phyloP scores from a whole-genome alignment of 2,113 vertebrate genomes.

The Amblyopsis rosae region DNA sequence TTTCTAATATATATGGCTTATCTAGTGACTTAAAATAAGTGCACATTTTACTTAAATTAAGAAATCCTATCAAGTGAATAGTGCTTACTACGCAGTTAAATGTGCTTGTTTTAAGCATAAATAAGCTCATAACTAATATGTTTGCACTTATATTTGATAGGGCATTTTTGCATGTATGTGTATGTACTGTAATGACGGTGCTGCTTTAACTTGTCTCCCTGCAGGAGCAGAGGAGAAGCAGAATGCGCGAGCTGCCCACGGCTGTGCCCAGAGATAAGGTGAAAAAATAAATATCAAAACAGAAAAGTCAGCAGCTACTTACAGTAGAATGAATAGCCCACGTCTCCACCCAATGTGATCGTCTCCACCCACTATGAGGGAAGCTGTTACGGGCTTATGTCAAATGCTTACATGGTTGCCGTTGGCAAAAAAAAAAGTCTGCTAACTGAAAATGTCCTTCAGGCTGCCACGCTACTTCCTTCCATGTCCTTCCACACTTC shows the following conservation, averaged over 20 bases:
- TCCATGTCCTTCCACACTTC: constrained; percentile 16
- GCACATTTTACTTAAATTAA: too few relatives aligned
- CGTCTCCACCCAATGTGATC: too few relatives aligned
- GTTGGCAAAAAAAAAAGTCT: too few relatives aligned
- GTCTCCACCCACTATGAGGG: too few relatives aligned
- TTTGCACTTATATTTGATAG: too few relatives aligned
- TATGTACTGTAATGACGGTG: background rate
- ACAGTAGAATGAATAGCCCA: background rate
- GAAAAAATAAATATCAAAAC: constrained; percentile 37
- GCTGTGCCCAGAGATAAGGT: constrained; percentile 92
- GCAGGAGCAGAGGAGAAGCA: constrained; percentile 93
- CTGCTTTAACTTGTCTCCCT: constrained; percentile 20
- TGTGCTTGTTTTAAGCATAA: too few relatives aligned
- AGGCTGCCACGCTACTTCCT: constrained; percentile 20
- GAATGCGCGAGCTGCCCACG: constrained; percentile 88
- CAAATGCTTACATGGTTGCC: background rate
- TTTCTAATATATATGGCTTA: too few relatives aligned
- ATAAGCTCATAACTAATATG: too few relatives aligned
- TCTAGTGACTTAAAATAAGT: too few relatives aligned
- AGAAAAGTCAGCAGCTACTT: background rate
- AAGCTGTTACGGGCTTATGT: background rate
- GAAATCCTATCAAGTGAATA: background rate
- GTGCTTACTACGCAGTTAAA: background rate
- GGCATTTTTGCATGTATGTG: too few relatives aligned
- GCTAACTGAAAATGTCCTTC: too few relatives aligned